These are phyloP conservation scores for Microtus ochrogaster DNA, from an alignment of 2,113 vertebrate species.

Conservation along the genomic window DNA sequence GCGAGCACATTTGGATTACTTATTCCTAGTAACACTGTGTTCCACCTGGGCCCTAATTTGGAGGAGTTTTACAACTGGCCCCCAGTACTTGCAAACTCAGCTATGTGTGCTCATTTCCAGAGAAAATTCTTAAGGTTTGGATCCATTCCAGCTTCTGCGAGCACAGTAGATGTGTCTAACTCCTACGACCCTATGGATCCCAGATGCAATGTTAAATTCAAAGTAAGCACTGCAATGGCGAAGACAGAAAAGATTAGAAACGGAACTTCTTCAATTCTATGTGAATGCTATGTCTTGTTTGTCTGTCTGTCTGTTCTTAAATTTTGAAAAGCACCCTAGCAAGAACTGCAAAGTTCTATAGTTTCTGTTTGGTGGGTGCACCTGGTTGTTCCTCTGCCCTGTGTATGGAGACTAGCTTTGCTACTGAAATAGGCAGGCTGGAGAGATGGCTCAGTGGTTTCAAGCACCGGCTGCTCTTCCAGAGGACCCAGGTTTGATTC, in stretches of 20 bases:
- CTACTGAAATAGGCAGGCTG: not conserved
- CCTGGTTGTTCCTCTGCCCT: constrained; percentile 6
- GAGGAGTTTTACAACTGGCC: not conserved
- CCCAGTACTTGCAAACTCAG: constrained; percentile 16
- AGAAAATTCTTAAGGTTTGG: constrained; percentile 19
- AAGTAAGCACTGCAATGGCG: not conserved
- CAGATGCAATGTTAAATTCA: constrained; percentile 23
- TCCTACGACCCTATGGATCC: not conserved
- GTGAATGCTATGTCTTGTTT: constrained; percentile 15
- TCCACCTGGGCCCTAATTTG: constrained; percentile 22
- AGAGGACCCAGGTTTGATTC: not conserved
- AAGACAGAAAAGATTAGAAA: not conserved
- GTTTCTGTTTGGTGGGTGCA: not conserved
- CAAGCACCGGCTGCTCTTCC: not conserved
- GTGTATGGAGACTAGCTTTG: constrained; percentile 22
- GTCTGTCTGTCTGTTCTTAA: not conserved
- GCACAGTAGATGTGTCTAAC: not conserved
- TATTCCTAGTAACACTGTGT: constrained; percentile 2
- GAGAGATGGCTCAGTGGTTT: not conserved
- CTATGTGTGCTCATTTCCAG: constrained; percentile 9
- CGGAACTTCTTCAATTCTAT: constrained; percentile 31
- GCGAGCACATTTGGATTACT: constrained; percentile 42
- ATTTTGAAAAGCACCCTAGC: not conserved
- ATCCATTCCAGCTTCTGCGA: not conserved
- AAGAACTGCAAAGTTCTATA: not conserved